Base-by-base conservation (phyloP, 2,888 invertebrate species). In the Sarcophaga caerulescens region DNA sequence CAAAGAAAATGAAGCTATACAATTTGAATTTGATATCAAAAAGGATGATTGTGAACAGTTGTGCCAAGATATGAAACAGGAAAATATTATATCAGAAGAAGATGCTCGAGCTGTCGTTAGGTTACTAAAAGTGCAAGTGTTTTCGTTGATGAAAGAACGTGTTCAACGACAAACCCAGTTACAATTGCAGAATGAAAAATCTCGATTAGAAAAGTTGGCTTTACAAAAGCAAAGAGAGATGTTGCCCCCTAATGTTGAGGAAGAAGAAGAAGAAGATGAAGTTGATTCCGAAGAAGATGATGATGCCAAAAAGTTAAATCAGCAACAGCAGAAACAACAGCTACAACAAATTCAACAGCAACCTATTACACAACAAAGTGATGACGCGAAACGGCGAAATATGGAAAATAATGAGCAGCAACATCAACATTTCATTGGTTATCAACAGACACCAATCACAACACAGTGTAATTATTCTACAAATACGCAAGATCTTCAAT, bases 1-100 rank as follows among this genome's bases (percentile, higher is more conserved):
- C 93, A 98, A 99, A 92, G 99, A 99, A 93, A 99, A 99, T 94
- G 99, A 99, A 93, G 99, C 99, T 14, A 99, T 99, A 89, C 99
- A 99, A 94, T 99, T 99, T 94, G 98, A 99, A 90, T 99, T 98
- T 94, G 98, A 99, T 93, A 96, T 98, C 90, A 96, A 96, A 89
- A 95, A 95, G 82, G 99, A 99, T 93, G 96, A 97, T 92, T 97
- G 98, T 84, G 98, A 99, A 91, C 98, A 98, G 91, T 97, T 99
- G 60, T 98, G 98, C 77, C 96, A 96, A 91, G 99, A 98, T 93
- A 98, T 99, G 99, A 96, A 97, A 59, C 98, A 98, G 92, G 97
- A 98, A 35, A 98, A 98, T 59, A 96, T 98, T 91, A 97, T 99
- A 90, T 97, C 97, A 91, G 99, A 99, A 91, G 99, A 99, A 92